Conservation (phyloP, 2,888 invertebrate genomes). For the Drosophila neotestacea region DNA sequence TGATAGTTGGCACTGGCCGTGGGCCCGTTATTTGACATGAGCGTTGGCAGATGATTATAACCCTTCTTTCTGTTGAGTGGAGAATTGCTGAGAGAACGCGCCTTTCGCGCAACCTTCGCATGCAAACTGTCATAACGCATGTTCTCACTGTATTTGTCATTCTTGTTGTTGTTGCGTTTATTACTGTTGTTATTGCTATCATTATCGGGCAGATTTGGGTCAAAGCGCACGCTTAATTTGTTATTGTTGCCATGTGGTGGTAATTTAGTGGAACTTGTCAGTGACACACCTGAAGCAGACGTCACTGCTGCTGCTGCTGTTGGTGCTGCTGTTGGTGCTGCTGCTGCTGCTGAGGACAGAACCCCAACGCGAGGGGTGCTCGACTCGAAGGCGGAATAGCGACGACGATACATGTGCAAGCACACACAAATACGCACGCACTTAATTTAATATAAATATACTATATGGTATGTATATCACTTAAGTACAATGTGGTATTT, state of each 20-base stretch:
- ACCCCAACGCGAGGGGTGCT: slow-evolving; percentile 80
- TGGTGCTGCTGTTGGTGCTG: slow-evolving; percentile 16
- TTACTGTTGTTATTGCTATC: slow-evolving; percentile 43
- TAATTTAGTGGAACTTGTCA: slow-evolving; percentile 50
- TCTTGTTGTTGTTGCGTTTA: slow-evolving; percentile 35
- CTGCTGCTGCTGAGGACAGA: slow-evolving; percentile 60
- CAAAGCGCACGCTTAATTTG: slow-evolving; percentile 73
- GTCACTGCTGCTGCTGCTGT: slow-evolving; percentile 14
- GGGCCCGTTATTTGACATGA: slow-evolving; percentile 66
- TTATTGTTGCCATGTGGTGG: slow-evolving; percentile 38
- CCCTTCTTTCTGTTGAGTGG: slow-evolving; percentile 82
- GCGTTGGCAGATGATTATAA: slow-evolving; percentile 72
- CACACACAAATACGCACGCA: slow-evolving; percentile 29
- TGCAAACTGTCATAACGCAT: slow-evolving; percentile 51
- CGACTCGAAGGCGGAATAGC: slow-evolving; percentile 84
- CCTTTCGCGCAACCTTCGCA: slow-evolving; percentile 71
- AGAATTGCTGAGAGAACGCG: slow-evolving; percentile 84
- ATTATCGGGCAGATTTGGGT: slow-evolving; percentile 71
- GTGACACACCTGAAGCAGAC: slow-evolving; percentile 40
- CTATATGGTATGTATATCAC: too few species aligned
- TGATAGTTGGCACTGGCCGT: slow-evolving; percentile 68
- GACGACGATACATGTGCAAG: slow-evolving; percentile 83
- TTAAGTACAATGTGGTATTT: too few species aligned
- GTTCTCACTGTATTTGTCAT: slow-evolving; percentile 31
- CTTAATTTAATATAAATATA: slow-evolving; percentile 12